A percentile compares a stretch with the other conserved stretches of the same genome.
Evolutionary conservation across 1,140 invertebrate genomes (phyloP).

Genomic region (Halesus radiatus): DNA sequence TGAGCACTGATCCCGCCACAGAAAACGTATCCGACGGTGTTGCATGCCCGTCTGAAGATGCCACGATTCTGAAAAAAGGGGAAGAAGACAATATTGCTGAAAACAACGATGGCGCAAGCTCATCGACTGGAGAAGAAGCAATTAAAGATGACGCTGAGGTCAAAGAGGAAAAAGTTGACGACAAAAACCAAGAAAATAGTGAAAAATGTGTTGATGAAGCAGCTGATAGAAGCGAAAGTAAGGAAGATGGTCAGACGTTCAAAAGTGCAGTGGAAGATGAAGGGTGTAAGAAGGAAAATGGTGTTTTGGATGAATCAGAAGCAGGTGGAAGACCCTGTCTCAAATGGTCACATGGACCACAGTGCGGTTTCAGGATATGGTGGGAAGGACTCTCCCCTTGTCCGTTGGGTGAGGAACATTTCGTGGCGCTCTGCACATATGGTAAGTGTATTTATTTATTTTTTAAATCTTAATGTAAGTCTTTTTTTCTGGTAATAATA

Average conservation of each 20-base stretch:
- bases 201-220: conserved; percentile 1
- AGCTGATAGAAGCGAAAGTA: neutral
- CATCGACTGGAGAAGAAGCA: neutral
- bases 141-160: neutral
- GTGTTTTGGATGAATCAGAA: neutral
- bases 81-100: neutral
- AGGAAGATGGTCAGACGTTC: neutral
- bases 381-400: conserved; percentile 21
- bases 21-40: conserved; percentile 24
- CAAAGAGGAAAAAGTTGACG: neutral
- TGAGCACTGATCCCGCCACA: conserved; percentile 17
- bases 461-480: too few relatives aligned
- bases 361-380: conserved; percentile 38
- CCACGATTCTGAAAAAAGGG: neutral
- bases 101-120: neutral
- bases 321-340: neutral
- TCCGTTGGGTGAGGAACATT: conserved; percentile 42
- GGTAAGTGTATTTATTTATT: conserved; percentile 41
- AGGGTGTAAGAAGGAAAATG: neutral
- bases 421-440: conserved; percentile 40
- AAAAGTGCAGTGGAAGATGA: neutral
- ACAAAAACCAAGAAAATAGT: neutral
- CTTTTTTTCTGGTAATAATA: too few relatives aligned
- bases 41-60: conserved; percentile 10
- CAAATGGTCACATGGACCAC: conserved; percentile 38